Evolutionary conservation across 2,797 vertebrate species (phyloP).

Genomic region (Hipposideros larvatus): DNA sequence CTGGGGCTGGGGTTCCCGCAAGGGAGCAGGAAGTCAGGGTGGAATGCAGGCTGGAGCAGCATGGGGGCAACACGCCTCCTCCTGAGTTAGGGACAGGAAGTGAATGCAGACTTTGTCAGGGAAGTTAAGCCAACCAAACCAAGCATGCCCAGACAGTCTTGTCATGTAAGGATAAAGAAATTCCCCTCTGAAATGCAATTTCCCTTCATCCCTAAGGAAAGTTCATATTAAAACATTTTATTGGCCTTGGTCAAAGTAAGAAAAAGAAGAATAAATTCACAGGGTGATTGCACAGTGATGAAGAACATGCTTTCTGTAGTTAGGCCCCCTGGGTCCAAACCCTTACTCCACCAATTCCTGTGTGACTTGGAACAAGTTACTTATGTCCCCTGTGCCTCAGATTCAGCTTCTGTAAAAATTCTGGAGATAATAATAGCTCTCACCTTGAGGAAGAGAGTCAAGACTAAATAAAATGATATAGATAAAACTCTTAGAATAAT

Average conservation of each 20-base stretch:
- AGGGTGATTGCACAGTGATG: neutral
- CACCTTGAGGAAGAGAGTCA: neutral
- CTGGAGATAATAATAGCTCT: neutral
- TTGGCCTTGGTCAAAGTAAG: slow-evolving; percentile 7
- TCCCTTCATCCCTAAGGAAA: slow-evolving; percentile 36
- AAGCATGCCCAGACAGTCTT: neutral
- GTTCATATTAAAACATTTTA: neutral
- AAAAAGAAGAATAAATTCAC: neutral
- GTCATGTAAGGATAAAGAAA: slow-evolving; percentile 27
- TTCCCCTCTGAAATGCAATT: neutral
- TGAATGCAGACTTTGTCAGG: neutral
- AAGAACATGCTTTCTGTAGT: neutral
- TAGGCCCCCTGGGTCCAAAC: neutral
- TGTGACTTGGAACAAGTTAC: neutral
- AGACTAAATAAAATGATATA: slow-evolving; percentile 25
- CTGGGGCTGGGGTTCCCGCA: neutral
- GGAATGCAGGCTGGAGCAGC: neutral
- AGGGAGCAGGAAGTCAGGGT: neutral
- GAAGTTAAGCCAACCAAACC: neutral
- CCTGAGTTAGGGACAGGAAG: neutral
- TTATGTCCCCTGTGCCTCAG: neutral
- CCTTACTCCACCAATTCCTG: neutral
- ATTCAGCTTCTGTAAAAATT: neutral
- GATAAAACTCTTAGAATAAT: neutral
- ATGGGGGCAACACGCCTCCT: neutral